Evolutionary conservation across 1,140 invertebrate genomes (phyloP).

Genomic region (Scaptomyza hsui): DNA sequence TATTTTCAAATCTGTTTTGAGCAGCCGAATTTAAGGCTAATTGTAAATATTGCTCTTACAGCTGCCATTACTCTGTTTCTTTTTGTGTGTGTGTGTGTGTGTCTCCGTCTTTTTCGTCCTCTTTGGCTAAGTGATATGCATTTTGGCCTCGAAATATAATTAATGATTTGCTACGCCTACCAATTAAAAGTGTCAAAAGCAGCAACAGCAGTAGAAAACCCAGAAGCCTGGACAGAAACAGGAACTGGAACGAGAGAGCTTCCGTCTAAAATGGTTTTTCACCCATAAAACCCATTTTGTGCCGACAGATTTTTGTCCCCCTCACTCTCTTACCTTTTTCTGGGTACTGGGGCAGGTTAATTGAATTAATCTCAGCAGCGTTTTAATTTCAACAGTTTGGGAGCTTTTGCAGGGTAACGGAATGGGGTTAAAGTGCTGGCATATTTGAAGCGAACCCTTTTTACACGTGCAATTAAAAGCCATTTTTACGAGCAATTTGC

Average conservation of each 20-base stretch:
- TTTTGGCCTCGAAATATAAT: slow-evolving; percentile 69
- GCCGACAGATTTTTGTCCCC: slow-evolving; percentile 32
- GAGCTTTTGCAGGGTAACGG: no score
- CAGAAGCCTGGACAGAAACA: not conserved
- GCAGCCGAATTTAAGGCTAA: not conserved
- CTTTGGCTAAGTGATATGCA: slow-evolving; percentile 57
- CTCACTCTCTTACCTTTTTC: slow-evolving; percentile 18
- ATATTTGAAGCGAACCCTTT: slow-evolving; percentile 53
- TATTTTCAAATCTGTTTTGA: no score
- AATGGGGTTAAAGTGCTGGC: slow-evolving; percentile 27
- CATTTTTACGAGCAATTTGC: slow-evolving; percentile 76
- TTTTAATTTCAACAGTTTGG: slow-evolving; percentile 57
- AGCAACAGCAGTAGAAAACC: slow-evolving; percentile 53
- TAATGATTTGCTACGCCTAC: slow-evolving; percentile 75
- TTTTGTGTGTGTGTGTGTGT: no score
- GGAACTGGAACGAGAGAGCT: not conserved
- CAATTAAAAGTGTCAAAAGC: slow-evolving; percentile 77
- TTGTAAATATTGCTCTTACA: not conserved
- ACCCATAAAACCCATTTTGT: slow-evolving; percentile 23
- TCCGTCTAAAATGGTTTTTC: slow-evolving; percentile 45
- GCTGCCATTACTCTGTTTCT: not conserved
- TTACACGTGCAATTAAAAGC: slow-evolving; percentile 72
- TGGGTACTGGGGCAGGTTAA: slow-evolving; percentile 50
- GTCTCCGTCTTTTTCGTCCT: not conserved
- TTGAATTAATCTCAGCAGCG: slow-evolving; percentile 69